Conservation (phyloP, 2,113 vertebrate species). For the Ciconia maguari region DNA sequence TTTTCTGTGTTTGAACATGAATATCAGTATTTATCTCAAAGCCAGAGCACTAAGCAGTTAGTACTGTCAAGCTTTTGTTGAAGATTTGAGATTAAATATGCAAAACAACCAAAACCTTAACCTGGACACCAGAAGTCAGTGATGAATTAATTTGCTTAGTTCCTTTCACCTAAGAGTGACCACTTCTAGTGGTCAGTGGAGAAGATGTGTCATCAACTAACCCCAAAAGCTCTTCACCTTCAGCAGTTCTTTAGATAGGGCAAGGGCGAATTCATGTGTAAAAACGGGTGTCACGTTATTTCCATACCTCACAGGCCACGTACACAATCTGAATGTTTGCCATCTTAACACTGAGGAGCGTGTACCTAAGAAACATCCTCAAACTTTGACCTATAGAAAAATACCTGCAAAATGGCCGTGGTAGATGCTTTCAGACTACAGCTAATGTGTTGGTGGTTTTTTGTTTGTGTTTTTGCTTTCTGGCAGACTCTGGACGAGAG, state of each 20-base stretch:
- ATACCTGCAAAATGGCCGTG: not conserved
- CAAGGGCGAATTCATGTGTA: fast-evolving
- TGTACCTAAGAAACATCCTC: not conserved
- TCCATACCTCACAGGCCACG: fast-evolving
- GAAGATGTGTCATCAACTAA: not conserved
- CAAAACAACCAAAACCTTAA: not conserved
- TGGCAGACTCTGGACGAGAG: constrained; percentile 92
- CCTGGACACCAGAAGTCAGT: not conserved
- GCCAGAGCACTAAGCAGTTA: not conserved
- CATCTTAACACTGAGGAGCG: not conserved
- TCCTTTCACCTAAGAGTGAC: not conserved
- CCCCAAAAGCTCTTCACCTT: not conserved
- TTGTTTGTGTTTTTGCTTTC: not conserved
- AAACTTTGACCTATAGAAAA: not conserved
- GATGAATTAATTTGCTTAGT: not conserved
- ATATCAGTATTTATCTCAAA: not conserved
- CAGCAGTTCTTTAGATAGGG: not conserved
- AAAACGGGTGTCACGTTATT: fast-evolving
- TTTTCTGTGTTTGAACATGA: not conserved
- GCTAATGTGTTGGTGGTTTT: not conserved
- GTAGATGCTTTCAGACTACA: not conserved
- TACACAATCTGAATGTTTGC: not conserved
- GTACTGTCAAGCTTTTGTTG: not conserved
- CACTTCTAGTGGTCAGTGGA: not conserved
- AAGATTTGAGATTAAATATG: not conserved